Evolutionary conservation across 2,113 vertebrate genomes (phyloP).

Genomic region (Leucosticte australis): DNA sequence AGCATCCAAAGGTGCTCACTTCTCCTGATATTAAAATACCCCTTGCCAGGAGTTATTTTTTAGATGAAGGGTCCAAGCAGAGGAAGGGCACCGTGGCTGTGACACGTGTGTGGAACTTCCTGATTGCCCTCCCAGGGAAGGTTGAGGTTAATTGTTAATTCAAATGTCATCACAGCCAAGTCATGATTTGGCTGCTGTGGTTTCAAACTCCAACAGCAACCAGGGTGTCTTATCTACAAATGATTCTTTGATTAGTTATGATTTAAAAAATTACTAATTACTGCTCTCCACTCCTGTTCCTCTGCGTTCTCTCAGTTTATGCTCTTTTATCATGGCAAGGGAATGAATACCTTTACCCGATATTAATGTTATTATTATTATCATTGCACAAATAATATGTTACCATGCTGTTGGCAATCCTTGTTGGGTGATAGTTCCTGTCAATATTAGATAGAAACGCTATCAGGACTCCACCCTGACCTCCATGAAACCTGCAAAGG

Average conservation of each 20-base stretch:
- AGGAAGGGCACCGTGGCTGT: not conserved
- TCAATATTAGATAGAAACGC: not conserved
- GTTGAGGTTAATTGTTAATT: not conserved
- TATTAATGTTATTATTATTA: not conserved
- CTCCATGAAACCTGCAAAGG: not conserved
- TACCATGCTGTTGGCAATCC: not conserved
- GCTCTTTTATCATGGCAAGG: not conserved
- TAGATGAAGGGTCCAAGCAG: not conserved
- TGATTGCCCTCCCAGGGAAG: not conserved
- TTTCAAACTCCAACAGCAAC: not conserved
- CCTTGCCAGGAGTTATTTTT: not conserved
- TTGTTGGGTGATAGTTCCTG: not conserved
- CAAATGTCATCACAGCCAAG: not conserved
- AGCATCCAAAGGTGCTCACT: not conserved
- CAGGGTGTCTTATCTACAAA: not conserved
- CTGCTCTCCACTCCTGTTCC: fast-evolving
- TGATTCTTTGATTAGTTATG: not conserved
- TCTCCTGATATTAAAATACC: not conserved
- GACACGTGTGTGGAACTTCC: not conserved
- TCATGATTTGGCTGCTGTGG: not conserved
- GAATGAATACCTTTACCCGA: not conserved
- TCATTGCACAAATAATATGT: not conserved
- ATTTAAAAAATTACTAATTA: fast-evolving
- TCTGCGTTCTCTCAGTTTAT: not conserved
- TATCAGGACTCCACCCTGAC: not conserved